These are phyloP conservation scores for Argyrosomus japonicus DNA, from an alignment of 2,113 vertebrate species.

Conservation along the genomic window DNA sequence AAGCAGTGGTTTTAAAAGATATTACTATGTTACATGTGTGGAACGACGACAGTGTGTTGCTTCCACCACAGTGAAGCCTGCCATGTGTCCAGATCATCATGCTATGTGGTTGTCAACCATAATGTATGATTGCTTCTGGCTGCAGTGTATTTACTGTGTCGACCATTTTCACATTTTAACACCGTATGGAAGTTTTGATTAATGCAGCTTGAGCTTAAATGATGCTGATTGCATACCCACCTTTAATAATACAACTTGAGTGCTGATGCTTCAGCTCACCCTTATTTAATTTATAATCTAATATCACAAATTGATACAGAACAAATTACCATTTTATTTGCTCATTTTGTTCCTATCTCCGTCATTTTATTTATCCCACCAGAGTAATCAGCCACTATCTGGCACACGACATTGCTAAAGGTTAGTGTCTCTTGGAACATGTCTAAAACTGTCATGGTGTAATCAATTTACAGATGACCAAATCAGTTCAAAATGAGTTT, in stretches of 20 bases:
- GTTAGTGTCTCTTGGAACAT: slow-evolving; percentile 31
- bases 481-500: slow-evolving; percentile 61
- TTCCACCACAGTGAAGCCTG: too few species aligned
- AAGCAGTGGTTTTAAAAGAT: too few species aligned
- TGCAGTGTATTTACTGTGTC: too few species aligned
- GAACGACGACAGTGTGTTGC: too few species aligned
- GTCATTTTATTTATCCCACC: slow-evolving; percentile 48
- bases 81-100: background rate
- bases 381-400: slow-evolving; percentile 38
- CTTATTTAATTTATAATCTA: slow-evolving; percentile 44
- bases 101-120: too few species aligned
- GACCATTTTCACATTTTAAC: too few species aligned
- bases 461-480: slow-evolving; percentile 63
- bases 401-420: slow-evolving; percentile 50
- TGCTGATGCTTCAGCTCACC: background rate
- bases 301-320: slow-evolving; percentile 41
- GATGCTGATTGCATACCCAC: slow-evolving; percentile 10
- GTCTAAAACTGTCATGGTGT: slow-evolving; percentile 49
- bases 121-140: too few species aligned
- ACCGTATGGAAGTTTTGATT: too few species aligned
- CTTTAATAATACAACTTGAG: slow-evolving; percentile 7
- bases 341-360: slow-evolving; percentile 39
- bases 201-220: slow-evolving; percentile 28
- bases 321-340: slow-evolving; percentile 32
- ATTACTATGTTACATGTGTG: too few species aligned